Evolutionary conservation across 2,888 invertebrate genomes (phyloP).

Genomic region (Schizaphis graminum): DNA sequence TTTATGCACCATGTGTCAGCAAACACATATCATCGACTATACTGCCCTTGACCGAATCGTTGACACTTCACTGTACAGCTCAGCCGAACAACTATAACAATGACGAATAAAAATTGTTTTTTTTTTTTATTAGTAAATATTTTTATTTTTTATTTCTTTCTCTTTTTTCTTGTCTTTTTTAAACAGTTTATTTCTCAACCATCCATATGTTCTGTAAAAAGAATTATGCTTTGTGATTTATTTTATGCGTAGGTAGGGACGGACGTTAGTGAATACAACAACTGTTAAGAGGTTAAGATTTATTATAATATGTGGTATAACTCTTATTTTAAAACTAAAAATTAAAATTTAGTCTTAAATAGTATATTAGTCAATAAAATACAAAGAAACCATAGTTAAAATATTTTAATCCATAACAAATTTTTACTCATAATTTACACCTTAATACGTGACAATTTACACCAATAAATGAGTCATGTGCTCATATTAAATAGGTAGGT

Average conservation of each 20-base stretch:
- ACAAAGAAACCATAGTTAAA: background rate
- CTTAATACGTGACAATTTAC: background rate
- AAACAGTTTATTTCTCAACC: slow-evolving; percentile 7
- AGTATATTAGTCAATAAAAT: slow-evolving; percentile 4
- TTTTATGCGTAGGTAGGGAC: slow-evolving; percentile 6
- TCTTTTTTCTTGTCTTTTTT: background rate
- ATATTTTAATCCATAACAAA: slow-evolving; percentile 14
- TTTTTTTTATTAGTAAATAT: slow-evolving; percentile 25
- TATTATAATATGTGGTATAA: slow-evolving; percentile 10
- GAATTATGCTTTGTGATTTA: background rate
- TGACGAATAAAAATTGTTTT: slow-evolving; percentile 43
- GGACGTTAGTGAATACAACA: background rate
- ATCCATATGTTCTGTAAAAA: slow-evolving; percentile 6
- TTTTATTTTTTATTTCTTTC: background rate
- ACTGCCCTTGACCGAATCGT: slow-evolving; percentile 61
- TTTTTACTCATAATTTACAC: background rate
- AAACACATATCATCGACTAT: background rate
- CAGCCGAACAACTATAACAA: slow-evolving; percentile 30
- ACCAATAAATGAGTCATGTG: slow-evolving; percentile 16
- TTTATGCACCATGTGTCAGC: background rate
- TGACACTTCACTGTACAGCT: slow-evolving; percentile 39
- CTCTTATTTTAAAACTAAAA: background rate
- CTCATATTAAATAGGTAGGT: background rate
- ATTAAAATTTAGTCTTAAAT: background rate
- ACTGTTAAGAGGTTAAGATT: background rate